Evolutionary conservation across 2,888 invertebrate genomes (phyloP).

Genomic region (Sesia apiformis): DNA sequence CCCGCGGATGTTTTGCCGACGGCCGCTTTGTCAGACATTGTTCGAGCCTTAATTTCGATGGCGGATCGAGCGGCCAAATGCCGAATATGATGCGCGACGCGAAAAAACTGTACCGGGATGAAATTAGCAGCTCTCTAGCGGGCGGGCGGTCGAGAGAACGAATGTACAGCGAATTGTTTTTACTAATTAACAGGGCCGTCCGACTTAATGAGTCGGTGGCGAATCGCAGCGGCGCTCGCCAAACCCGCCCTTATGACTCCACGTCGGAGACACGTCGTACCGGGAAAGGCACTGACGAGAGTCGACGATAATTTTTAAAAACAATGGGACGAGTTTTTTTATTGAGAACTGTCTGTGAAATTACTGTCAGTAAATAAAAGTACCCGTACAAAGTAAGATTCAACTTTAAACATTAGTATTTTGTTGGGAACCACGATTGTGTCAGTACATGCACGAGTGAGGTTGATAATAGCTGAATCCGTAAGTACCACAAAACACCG

Average conservation of each 20-base stretch:
- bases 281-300: conserved; percentile 18
- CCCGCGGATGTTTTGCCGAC: conserved; percentile 68
- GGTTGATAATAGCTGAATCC: background rate
- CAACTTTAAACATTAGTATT: background rate
- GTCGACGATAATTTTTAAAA: conserved; percentile 25
- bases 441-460: background rate
- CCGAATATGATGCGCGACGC: conserved; percentile 72
- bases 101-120: conserved; percentile 67
- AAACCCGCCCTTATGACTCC: conserved; percentile 18
- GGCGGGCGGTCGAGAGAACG: conserved; percentile 68
- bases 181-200: conserved; percentile 64
- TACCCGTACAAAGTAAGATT: background rate
- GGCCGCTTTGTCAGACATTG: conserved; percentile 74
- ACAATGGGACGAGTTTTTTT: conserved; percentile 21
- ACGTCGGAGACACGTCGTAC: conserved; percentile 16
- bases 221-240: conserved; percentile 12
- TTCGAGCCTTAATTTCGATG: conserved; percentile 72
- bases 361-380: background rate
- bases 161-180: conserved; percentile 68
- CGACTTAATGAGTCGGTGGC: conserved; percentile 53
- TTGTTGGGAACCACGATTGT: background rate
- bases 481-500: conserved; percentile 15
- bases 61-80: conserved; percentile 69
- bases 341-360: background rate
- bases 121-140: conserved; percentile 73